Evolutionary conservation across 2,888 invertebrate genomes (phyloP).

Genomic region (Cacoxenus indagator): DNA sequence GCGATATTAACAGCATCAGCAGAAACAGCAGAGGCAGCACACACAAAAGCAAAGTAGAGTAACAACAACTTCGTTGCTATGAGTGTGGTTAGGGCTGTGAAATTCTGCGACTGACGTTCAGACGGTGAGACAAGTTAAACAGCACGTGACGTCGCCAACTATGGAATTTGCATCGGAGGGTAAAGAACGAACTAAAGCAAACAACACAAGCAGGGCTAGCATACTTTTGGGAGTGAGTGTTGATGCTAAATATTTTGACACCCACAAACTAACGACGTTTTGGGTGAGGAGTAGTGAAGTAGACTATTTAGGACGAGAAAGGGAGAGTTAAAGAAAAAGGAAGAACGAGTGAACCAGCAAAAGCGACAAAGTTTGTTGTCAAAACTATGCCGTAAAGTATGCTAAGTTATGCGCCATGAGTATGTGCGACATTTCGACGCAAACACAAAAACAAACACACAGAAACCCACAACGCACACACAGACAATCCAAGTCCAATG

Average conservation of each 20-base stretch:
- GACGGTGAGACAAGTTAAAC: conserved; percentile 2
- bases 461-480: not conserved
- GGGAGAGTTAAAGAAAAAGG: not conserved
- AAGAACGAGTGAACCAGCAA: conserved; percentile 20
- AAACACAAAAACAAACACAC: not conserved
- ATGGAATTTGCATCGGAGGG: conserved; percentile 45
- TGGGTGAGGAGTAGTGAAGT: not conserved
- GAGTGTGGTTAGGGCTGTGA: not conserved
- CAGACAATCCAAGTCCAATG: conserved; percentile 14
- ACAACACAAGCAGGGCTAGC: not conserved
- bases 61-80: no score
- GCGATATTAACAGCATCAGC: conserved; percentile 3
- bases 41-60: not conserved
- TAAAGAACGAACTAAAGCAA: not conserved
- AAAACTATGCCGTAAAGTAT: conserved; percentile 57
- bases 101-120: not conserved
- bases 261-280: not conserved
- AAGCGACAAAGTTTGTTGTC: conserved; percentile 46
- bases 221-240: not conserved
- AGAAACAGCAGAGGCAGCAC: not conserved
- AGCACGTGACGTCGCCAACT: conserved; percentile 38
- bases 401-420: conserved; percentile 52
- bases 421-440: conserved; percentile 42
- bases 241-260: conserved; percentile 7
- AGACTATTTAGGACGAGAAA: not conserved